Percentiles rank a stretch among this genome's conserved stretches.
These are phyloP conservation scores for Carpatolechia fugitivella DNA, from an alignment of 2,888 invertebrate species.

Conservation along the genomic window DNA sequence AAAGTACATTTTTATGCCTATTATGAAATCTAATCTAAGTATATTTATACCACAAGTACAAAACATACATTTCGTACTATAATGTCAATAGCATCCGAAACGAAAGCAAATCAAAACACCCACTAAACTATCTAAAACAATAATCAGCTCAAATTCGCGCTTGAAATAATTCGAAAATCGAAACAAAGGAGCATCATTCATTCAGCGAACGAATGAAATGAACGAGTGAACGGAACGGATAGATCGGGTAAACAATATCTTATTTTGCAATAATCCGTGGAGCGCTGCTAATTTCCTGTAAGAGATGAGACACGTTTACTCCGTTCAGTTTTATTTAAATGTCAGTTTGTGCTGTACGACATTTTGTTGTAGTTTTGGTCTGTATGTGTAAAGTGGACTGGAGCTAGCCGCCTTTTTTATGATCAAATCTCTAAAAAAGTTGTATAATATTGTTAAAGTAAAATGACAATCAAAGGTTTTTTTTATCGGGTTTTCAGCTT, in stretches of 20 bases:
- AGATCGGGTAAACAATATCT: conserved; percentile 76
- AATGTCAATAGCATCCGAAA: not conserved
- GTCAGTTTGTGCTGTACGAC: conserved; percentile 52
- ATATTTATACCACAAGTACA: too few relatives aligned
- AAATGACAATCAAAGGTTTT: too few relatives aligned
- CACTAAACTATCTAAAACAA: conserved; percentile 10
- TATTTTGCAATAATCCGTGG: conserved; percentile 75
- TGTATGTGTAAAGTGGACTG: not conserved
- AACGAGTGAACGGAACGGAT: conserved; percentile 39
- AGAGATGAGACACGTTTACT: conserved; percentile 61
- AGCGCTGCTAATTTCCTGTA: conserved; percentile 75
- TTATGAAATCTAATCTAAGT: too few relatives aligned
- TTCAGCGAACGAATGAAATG: conserved; percentile 42
- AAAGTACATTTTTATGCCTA: too few relatives aligned
- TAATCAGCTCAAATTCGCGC: conserved; percentile 20
- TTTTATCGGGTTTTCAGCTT: too few relatives aligned
- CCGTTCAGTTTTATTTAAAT: conserved; percentile 59
- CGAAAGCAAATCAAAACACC: not conserved
- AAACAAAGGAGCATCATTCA: conserved; percentile 66
- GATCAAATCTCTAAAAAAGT: too few relatives aligned
- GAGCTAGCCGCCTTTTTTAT: too few relatives aligned
- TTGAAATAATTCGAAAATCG: conserved; percentile 43
- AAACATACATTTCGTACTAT: too few relatives aligned
- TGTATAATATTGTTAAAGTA: too few relatives aligned
- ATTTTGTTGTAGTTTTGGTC: conserved; percentile 37